Evolutionary conservation across 2,113 vertebrate genomes (phyloP), one percentile per base, ranked within the genome.

Genomic region (Etheostoma cragini): DNA sequence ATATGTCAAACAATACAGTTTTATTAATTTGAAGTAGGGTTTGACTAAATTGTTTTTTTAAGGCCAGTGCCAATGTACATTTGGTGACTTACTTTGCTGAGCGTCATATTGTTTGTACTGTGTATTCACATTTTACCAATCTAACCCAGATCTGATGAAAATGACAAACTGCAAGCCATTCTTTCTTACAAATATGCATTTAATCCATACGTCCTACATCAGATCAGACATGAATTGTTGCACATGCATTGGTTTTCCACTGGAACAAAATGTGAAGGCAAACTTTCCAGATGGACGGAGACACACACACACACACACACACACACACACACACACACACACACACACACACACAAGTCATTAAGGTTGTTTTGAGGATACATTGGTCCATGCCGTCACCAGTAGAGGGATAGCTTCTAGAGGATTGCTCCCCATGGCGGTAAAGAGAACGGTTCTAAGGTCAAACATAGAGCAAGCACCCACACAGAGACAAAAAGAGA

Each of bases 401-500:
- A 66, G 68, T 19, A 68, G 73, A 89, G 87, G 84, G 88, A 89
- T 84, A 78, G 14, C 0, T n/a, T 74, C 46, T 53, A 13, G 26
- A 87, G 76, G 47, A 57, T 16, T 47, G 3, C 30, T 75, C 78
- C 74, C 83, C 6, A 12, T 1, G 45, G 84, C 38, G 3, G n/a
- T 24, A 13, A 46, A 60, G 14, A 73, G 35, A 69, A 46, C 53
- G 53, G 64, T 64, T 70, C 61, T 13, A 80, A 81, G 87, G 76
- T 87, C 81, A 86, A 80, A 75, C 35, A 13, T 1, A 67, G 13
- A 61, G 30, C 8, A 64, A 78, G 19, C 61, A 33, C 8, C 7
- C 63, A 46, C 67, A 24, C 26, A 38, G 8, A 24, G 14, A 30
- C 12, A 58, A 30, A 46, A 24, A 42, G 19, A 62, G 26, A 60